These are phyloP conservation scores for Amazonetta brasiliensis DNA, from an alignment of 2,797 vertebrate species.

Conservation along the genomic window DNA sequence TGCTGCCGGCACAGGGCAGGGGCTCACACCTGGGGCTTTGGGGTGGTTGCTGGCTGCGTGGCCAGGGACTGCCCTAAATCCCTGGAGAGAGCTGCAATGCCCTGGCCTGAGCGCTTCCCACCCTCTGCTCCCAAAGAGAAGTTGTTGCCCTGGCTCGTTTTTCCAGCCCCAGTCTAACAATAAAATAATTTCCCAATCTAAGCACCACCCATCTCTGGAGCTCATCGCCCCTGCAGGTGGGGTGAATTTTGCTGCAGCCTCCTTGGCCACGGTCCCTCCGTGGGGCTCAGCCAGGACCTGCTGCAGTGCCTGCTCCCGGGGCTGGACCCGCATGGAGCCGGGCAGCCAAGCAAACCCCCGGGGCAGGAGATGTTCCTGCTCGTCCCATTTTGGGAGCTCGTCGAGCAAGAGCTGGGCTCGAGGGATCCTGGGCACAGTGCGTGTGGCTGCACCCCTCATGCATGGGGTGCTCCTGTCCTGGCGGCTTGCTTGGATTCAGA, in stretches of 20 bases:
- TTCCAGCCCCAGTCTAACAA: not conserved
- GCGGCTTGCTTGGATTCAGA: not conserved
- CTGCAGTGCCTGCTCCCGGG: not conserved
- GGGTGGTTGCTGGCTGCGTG: not conserved
- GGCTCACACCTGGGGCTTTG: not conserved
- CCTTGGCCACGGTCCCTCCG: not conserved
- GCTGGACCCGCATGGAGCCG: not conserved
- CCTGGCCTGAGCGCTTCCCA: accelerated
- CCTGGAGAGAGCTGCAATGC: not conserved
- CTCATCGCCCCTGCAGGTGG: not conserved
- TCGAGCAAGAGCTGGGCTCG: not conserved
- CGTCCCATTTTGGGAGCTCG: not conserved
- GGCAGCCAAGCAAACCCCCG: not conserved
- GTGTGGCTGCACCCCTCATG: accelerated
- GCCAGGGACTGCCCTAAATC: not conserved
- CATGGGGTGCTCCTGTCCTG: not conserved
- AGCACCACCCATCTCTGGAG: accelerated
- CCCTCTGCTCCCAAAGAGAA: not conserved
- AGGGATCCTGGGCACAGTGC: accelerated
- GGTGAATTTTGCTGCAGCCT: not conserved
- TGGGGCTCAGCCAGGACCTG: not conserved
- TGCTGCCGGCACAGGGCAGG: not conserved
- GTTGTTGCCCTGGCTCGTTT: accelerated
- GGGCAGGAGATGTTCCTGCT: not conserved
- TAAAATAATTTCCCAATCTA: not conserved